A percentile compares a stretch with the other conserved stretches of the same genome.
Conservation (phyloP, 2,888 invertebrate species). For the Harpalus rubripes region DNA sequence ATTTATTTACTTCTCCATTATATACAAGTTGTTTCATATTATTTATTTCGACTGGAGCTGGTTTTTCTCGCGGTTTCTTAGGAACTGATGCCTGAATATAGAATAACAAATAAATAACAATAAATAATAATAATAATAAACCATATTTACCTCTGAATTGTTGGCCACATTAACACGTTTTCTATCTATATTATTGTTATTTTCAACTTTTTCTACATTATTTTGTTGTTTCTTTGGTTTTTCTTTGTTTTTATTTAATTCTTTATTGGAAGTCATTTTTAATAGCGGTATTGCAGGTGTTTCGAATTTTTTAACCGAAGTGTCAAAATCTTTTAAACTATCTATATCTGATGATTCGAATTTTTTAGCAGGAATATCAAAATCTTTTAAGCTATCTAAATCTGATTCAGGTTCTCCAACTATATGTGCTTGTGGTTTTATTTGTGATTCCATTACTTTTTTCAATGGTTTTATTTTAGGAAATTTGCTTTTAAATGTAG, state of each 20-base stretch:
- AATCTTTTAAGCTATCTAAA: neutral
- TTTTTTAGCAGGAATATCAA: neutral
- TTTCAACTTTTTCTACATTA: neutral
- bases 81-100: constrained; percentile 21
- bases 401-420: neutral
- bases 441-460: constrained; percentile 3
- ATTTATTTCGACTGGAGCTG: constrained; percentile 68
- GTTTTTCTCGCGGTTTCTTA: constrained; percentile 69
- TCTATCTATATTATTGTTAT: constrained; percentile 1
- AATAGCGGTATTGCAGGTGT: neutral
- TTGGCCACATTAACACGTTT: constrained; percentile 12
- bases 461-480: constrained; percentile 15
- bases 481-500: constrained; percentile 17
- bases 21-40: constrained; percentile 70
- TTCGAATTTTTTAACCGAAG: neutral
- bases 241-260: constrained; percentile 5
- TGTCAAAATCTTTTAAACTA: constrained; percentile 13
- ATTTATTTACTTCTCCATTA: constrained; percentile 69
- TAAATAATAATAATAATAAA: neutral
- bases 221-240: neutral
- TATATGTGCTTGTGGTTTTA: neutral
- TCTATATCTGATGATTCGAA: neutral
- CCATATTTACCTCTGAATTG: constrained; percentile 6
- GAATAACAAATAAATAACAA: constrained; percentile 23
- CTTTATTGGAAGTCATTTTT: neutral